Evolutionary conservation across 2,888 invertebrate genomes (phyloP).

Genomic region (Aromia moschata): DNA sequence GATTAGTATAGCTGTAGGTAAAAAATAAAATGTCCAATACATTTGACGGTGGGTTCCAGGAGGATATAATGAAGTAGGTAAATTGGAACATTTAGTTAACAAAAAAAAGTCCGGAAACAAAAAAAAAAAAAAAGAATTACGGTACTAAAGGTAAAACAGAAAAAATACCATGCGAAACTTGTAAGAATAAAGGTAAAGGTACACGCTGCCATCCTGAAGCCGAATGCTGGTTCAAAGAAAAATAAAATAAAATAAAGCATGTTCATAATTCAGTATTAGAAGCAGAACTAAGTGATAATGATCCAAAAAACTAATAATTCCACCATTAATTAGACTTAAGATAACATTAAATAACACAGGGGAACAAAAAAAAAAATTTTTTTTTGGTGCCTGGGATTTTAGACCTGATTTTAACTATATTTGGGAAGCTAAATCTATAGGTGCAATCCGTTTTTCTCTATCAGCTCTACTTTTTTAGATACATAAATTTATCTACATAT

Average conservation of each 20-base stretch:
- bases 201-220: not conserved
- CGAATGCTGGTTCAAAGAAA: not conserved
- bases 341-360: slow-evolving; percentile 30
- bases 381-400: too few relatives aligned
- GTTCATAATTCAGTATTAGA: not conserved
- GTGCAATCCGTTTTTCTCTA: too few relatives aligned
- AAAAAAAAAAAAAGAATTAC: not conserved
- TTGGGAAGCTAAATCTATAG: too few relatives aligned
- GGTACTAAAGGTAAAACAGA: not conserved
- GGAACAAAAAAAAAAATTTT: too few relatives aligned
- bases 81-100: not conserved
- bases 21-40: too few relatives aligned
- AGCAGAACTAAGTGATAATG: not conserved
- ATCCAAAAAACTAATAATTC: slow-evolving; percentile 23
- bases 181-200: not conserved
- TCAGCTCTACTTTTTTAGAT: too few relatives aligned
- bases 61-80: not conserved
- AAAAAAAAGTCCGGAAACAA: not conserved
- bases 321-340: slow-evolving; percentile 38
- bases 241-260: not conserved
- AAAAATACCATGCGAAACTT: not conserved
- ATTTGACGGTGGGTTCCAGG: too few relatives aligned
- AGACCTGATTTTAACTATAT: too few relatives aligned
- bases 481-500: too few relatives aligned
- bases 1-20: too few relatives aligned